phyloP scores from a whole-genome alignment of 2,797 vertebrate species.

The Gobio occitaniae region DNA sequence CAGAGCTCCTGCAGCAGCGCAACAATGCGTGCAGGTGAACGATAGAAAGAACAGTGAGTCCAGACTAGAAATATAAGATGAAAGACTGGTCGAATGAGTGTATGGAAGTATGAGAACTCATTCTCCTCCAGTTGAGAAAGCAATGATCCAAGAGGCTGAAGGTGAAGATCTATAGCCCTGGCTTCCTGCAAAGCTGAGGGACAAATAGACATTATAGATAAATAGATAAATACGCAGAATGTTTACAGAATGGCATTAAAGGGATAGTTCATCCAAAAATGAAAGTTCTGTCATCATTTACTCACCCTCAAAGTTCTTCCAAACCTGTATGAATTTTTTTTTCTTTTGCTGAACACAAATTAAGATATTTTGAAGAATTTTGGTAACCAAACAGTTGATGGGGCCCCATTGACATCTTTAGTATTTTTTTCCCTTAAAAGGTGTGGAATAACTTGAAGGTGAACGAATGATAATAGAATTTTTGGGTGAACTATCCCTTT shows the following conservation, averaged over 20 bases:
- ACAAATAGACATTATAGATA: constrained; percentile 1
- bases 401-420: too few species aligned
- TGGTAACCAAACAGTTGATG: not conserved
- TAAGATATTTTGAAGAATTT: not conserved
- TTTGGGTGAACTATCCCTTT: not conserved
- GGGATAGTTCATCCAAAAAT: not conserved
- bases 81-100: constrained; percentile 76
- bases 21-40: constrained; percentile 73
- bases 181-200: constrained; percentile 79
- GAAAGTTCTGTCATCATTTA: not conserved
- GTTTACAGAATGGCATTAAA: not conserved
- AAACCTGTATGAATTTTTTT: not conserved
- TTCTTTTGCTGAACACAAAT: not conserved
- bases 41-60: constrained; percentile 82
- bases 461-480: not conserved
- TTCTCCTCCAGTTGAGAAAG: constrained; percentile 75
- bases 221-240: not conserved
- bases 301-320: not conserved
- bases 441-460: not conserved
- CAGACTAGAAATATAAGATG: constrained; percentile 83
- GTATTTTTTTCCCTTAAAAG: too few species aligned
- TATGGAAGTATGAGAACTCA: constrained; percentile 70
- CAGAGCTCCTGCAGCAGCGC: constrained; percentile 84
- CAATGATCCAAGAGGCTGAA: constrained; percentile 75
- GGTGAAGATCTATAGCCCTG: constrained; percentile 77